A percentile compares a stretch with the other conserved stretches of the same genome.
phyloP scores from a whole-genome alignment of 2,113 vertebrate genomes.

The Cynocephalus volans region DNA sequence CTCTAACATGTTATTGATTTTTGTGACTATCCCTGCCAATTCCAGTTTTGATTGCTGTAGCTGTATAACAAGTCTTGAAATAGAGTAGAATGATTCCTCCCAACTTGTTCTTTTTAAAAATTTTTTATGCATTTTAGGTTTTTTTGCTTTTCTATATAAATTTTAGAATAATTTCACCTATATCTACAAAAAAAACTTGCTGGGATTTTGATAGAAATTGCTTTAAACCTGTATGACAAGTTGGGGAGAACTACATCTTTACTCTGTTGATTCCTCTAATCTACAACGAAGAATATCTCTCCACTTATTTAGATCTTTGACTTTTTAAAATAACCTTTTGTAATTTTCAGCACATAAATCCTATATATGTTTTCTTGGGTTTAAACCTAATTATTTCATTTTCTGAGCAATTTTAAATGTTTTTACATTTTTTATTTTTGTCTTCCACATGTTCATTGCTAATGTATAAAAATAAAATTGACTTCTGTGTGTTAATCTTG shows the following conservation, averaged over 20 bases:
- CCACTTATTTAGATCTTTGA: neutral
- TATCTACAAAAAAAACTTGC: neutral
- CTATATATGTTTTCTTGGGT: neutral
- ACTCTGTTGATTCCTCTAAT: neutral
- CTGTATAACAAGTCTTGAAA: neutral
- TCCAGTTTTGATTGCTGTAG: neutral
- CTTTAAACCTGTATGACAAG: neutral
- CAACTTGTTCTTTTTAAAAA: neutral
- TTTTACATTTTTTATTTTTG: neutral
- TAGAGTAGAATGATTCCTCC: neutral
- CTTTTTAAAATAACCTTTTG: neutral
- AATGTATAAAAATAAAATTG: neutral
- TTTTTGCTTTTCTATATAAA: neutral
- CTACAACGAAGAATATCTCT: neutral
- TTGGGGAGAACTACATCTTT: neutral
- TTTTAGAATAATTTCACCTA: neutral
- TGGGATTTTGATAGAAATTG: neutral
- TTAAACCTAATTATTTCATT: neutral
- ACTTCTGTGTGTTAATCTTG: neutral
- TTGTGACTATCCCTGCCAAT: neutral
- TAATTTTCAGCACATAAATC: neutral
- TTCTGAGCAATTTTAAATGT: neutral
- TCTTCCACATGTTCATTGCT: neutral
- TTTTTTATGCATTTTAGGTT: neutral
- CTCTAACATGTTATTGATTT: neutral